Evolutionary conservation across 2,113 vertebrate genomes (phyloP), one percentile per base, ranked within the genome.

Genomic region (Dipodomys spectabilis): DNA sequence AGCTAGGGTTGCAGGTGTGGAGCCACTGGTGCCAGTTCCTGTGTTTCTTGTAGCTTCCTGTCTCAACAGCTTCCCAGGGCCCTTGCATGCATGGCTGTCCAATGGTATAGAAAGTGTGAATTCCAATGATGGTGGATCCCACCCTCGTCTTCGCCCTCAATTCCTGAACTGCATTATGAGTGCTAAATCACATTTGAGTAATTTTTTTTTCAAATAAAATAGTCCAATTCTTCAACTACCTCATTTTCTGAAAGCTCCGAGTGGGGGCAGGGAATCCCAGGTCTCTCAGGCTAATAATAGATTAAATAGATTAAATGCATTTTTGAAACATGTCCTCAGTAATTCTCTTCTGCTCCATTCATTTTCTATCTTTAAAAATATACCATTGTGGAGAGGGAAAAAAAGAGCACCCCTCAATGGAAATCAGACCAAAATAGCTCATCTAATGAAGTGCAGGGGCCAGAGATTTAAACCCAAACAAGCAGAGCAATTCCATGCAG

Each of bases 351-450:
- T 88, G 82, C 65, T 80, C 72, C 95, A 96, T 95, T 96, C 97
- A 96, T 95, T 88, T 94, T 92, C 90, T 95, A 39, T 93, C 79
- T 94, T 94, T 92, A 95, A 96, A 96, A 95, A 93, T 82, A 93
- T 65, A 82, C 78, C 87, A 73, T 67, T 79, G 87, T 81, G 71
- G 60, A 82, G 68, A 72, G 30, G 19, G 3, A 1, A 19, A 35
- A 27, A 62, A 81, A 90, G 78, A 95, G 82, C 82, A 94, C 94
- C 78, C 75, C 93, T 96, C 94, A 80, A 27, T 93, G 95, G 96
- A 96, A 95, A 94, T 93, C 78, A 97, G 87, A 96, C 93, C 82
- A 95, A 94, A 97, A 97, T 96, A 97, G 88, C 95, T 95, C 90
- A 82, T 92, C 75, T 97, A 95, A 97, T 96, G 90, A 96, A 95